phyloP scores from a whole-genome alignment of 2,888 invertebrate species.

The Cryptophagus acutangulus region DNA sequence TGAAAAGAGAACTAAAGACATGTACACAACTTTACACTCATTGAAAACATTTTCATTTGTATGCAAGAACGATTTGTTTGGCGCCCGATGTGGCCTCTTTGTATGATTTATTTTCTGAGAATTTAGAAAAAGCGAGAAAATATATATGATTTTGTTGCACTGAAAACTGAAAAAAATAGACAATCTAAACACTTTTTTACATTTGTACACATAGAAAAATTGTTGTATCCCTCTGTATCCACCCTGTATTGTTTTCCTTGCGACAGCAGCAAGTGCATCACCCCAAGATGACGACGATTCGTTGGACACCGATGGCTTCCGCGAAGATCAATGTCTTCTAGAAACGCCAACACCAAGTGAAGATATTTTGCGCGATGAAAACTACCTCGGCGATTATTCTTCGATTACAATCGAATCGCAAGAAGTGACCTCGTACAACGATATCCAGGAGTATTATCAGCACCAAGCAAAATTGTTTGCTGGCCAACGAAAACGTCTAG shows the following conservation, averaged over 20 bases:
- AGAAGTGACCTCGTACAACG: constrained; percentile 43
- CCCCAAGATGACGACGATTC: constrained; percentile 55
- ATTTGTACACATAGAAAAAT: constrained; percentile 18
- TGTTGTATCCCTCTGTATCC: constrained; percentile 24
- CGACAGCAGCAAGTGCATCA: constrained; percentile 47
- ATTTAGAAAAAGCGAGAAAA: too few relatives aligned
- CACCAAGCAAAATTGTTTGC: constrained; percentile 41
- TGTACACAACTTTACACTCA: constrained; percentile 32
- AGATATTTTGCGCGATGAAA: constrained; percentile 19
- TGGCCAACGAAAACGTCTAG: constrained; percentile 44
- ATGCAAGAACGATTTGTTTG: constrained; percentile 28
- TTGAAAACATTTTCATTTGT: constrained; percentile 34
- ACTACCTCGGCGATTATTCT: constrained; percentile 28
- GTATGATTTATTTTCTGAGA: constrained; percentile 44
- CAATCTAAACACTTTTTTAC: constrained; percentile 13
- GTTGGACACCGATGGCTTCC: constrained; percentile 53
- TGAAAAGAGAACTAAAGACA: too few relatives aligned
- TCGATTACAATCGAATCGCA: constrained; percentile 36
- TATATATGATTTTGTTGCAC: too few relatives aligned
- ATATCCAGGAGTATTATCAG: constrained; percentile 42
- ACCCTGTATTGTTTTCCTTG: constrained; percentile 32
- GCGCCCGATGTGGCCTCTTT: constrained; percentile 29
- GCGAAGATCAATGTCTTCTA: constrained; percentile 49
- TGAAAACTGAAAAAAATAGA: too few relatives aligned
- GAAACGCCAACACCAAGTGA: constrained; percentile 48